Evolutionary conservation across 2,888 invertebrate genomes (phyloP).

Genomic region (Neoitamus cyanurus): DNA sequence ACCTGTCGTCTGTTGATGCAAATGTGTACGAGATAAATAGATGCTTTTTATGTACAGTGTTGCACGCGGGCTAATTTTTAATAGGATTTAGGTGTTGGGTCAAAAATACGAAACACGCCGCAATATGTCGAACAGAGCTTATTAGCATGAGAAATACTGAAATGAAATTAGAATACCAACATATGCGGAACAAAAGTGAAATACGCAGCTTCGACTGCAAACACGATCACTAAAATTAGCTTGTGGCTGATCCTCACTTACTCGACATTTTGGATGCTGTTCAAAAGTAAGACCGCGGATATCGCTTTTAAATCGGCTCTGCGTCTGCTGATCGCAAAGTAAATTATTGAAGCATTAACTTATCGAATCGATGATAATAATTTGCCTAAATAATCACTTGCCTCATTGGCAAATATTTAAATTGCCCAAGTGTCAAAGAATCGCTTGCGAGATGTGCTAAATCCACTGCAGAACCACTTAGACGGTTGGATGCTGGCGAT

Average conservation of each 20-base stretch:
- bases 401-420: neutral
- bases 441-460: neutral
- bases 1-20: neutral
- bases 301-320: neutral
- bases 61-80: neutral
- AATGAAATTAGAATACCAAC: neutral
- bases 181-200: neutral
- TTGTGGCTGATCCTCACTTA: neutral
- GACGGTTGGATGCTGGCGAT: neutral
- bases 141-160: neutral
- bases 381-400: neutral
- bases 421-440: neutral
- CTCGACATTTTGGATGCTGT: neutral
- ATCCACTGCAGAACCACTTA: neutral
- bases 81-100: neutral
- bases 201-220: neutral
- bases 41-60: no score
- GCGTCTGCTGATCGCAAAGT: neutral
- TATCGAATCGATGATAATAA: neutral
- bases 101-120: neutral
- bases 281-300: neutral
- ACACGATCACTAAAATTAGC: neutral
- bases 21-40: no score
- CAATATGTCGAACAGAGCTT: neutral
- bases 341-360: neutral